Percentiles rank a stretch among this genome's conserved stretches.
Conservation (phyloP, 2,888 invertebrate genomes). For the Drosophila pegasa region DNA sequence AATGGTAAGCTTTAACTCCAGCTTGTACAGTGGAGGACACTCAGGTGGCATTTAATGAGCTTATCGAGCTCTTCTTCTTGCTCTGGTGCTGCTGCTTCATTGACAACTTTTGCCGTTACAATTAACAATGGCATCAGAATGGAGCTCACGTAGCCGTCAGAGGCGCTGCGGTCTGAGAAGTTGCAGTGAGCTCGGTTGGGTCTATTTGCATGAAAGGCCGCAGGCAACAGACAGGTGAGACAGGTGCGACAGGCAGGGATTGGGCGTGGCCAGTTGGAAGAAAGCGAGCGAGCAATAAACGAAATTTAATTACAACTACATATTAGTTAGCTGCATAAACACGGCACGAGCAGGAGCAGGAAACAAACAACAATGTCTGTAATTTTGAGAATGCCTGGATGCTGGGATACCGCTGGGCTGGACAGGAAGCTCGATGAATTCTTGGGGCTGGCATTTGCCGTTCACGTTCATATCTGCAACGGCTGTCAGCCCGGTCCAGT, state of each 20-base stretch:
- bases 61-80: constrained; percentile 10
- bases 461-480: constrained; percentile 38
- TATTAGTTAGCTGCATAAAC: constrained; percentile 72
- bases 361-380: constrained; percentile 28
- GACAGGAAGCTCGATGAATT: constrained; percentile 6
- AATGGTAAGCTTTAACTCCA: constrained; percentile 4
- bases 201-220: constrained; percentile 55
- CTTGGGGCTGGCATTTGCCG: constrained; percentile 19
- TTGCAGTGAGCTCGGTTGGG: constrained; percentile 28
- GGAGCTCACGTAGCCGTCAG: constrained; percentile 40
- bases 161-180: constrained; percentile 14
- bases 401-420: not conserved
- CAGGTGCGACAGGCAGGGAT: too few species aligned
- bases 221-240: constrained; percentile 45
- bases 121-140: constrained; percentile 39
- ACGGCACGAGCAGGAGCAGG: constrained; percentile 18
- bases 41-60: constrained; percentile 18
- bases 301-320: constrained; percentile 77
- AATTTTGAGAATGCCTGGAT: constrained; percentile 46
- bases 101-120: constrained; percentile 24
- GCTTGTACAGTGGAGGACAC: not conserved
- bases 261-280: constrained; percentile 5
- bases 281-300: constrained; percentile 33
- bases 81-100: not conserved
- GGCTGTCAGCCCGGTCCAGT: constrained; percentile 50